Evolutionary conservation across 2,888 invertebrate species (phyloP).

Genomic region (Callyntrura sp.): DNA sequence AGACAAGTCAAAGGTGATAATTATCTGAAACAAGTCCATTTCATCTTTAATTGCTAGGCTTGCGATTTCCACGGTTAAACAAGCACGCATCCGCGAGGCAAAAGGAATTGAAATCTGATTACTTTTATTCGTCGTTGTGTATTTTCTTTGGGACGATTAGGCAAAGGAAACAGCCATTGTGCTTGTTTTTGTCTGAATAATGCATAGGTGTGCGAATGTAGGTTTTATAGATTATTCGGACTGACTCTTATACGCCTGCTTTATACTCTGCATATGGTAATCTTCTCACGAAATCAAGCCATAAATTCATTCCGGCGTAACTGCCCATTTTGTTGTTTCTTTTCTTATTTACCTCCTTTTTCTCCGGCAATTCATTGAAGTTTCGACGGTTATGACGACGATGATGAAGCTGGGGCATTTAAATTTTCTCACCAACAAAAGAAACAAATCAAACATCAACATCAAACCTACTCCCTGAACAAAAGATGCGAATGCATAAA

Average conservation of each 20-base stretch:
- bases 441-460: slow-evolving; percentile 50
- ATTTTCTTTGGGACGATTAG: slow-evolving; percentile 4
- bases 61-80: slow-evolving; percentile 65
- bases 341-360: slow-evolving; percentile 55
- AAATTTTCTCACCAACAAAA: slow-evolving; percentile 64
- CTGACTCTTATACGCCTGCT: background rate
- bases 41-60: slow-evolving; percentile 78
- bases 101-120: slow-evolving; percentile 53
- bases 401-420: slow-evolving; percentile 15
- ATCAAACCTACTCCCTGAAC: slow-evolving; percentile 33
- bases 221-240: background rate
- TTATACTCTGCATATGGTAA: slow-evolving; percentile 5
- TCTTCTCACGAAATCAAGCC: slow-evolving; percentile 75
- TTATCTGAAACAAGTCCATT: slow-evolving; percentile 77
- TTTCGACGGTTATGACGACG: background rate
- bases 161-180: slow-evolving; percentile 1
- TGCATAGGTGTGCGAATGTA: background rate
- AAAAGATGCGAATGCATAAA: slow-evolving; percentile 64
- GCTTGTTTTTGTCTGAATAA: background rate
- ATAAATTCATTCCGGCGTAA: slow-evolving; percentile 69
- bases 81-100: slow-evolving; percentile 53
- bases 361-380: slow-evolving; percentile 25
- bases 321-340: slow-evolving; percentile 66
- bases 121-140: slow-evolving; percentile 3
- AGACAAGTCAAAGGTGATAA: slow-evolving; percentile 79